phyloP scores from a whole-genome alignment of 2,113 vertebrate species.

The Bos taurus region ARS-UCD2.0 NC_037333.1:16708501-16709000 shows the following conservation, averaged over 20 bases:
- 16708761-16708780: neutral
- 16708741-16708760: neutral
- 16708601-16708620: neutral
- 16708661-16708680: neutral
- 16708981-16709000: neutral
- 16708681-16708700: neutral
- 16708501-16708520: neutral
- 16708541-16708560: neutral
- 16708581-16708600: neutral
- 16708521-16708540: neutral
- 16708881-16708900: neutral
- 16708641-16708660: neutral
- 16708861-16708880: neutral
- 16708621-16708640: neutral
- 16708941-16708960: neutral
- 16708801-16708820: neutral
- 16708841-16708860: neutral
- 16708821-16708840: neutral
- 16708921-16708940: neutral
- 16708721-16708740: neutral
- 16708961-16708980: neutral
- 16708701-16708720: neutral
- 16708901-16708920: neutral
- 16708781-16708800: neutral
- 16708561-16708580: neutral